A percentile compares a stretch with the other conserved stretches of the same genome.
Evolutionary conservation across 1,140 invertebrate genomes (phyloP).

Genomic region (Drosophila erecta): DNA sequence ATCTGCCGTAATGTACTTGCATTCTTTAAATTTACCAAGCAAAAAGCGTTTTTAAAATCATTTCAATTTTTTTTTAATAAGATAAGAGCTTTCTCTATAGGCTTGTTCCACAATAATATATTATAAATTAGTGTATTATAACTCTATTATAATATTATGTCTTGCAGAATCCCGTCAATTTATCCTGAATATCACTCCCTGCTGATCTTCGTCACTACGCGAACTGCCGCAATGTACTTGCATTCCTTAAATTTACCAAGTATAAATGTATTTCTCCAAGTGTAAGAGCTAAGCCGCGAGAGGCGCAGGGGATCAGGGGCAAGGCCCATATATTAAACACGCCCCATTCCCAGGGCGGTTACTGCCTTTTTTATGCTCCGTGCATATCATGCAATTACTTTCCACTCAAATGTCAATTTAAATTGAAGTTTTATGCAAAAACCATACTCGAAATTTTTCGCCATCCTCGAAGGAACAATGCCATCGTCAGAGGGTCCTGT

Average conservation of each 20-base stretch:
- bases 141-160: background rate
- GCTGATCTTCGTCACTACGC: too few relatives aligned
- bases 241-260: too few relatives aligned
- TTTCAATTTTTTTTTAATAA: too few relatives aligned
- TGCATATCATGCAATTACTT: conserved; percentile 82
- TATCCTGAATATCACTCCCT: too few relatives aligned
- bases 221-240: too few relatives aligned
- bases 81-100: too few relatives aligned
- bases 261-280: background rate
- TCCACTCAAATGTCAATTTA: conserved; percentile 83
- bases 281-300: conserved; percentile 18
- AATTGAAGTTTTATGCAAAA: conserved; percentile 83
- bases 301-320: conserved; percentile 14
- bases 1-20: too few relatives aligned
- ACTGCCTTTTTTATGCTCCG: conserved; percentile 74
- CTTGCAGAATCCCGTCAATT: too few relatives aligned
- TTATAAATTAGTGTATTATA: background rate
- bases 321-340: conserved; percentile 70
- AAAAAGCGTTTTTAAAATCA: too few relatives aligned
- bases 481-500: conserved; percentile 11
- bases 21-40: too few relatives aligned
- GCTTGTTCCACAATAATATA: too few relatives aligned
- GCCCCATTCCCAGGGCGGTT: conserved; percentile 50
- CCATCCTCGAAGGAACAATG: conserved; percentile 26
- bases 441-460: conserved; percentile 76